Evolutionary conservation across 2,113 vertebrate species (phyloP).

Genomic region (Chamaea fasciata): DNA sequence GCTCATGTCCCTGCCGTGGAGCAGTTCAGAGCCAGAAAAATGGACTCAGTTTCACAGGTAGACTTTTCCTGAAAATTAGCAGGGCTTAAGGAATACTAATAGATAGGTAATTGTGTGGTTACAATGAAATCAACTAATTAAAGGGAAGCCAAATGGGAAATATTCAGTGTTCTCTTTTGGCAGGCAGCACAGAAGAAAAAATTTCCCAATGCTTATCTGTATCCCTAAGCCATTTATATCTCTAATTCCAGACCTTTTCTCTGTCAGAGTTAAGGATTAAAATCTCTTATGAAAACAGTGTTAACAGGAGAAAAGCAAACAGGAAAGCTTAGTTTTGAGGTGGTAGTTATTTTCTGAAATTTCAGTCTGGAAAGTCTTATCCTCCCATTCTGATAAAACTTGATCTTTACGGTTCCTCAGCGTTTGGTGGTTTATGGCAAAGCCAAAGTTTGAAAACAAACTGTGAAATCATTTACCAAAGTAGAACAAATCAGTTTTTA

Average conservation of each 20-base stretch:
- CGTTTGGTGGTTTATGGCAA: background rate
- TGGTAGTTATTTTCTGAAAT: background rate
- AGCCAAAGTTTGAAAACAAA: background rate
- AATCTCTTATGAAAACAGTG: slow-evolving; percentile 20
- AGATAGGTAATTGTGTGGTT: slow-evolving; percentile 44
- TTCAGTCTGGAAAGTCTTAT: background rate
- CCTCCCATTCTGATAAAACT: background rate
- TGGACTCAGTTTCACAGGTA: background rate
- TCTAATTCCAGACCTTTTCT: slow-evolving; percentile 48
- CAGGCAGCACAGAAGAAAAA: background rate
- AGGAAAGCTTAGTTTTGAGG: background rate
- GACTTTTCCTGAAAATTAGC: background rate
- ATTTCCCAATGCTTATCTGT: background rate
- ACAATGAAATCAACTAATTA: slow-evolving; percentile 50
- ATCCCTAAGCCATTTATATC: slow-evolving; percentile 12
- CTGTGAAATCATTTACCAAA: background rate
- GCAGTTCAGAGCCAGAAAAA: background rate
- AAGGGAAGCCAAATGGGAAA: slow-evolving; percentile 52
- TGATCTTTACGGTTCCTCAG: background rate
- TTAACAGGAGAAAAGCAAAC: slow-evolving; percentile 30
- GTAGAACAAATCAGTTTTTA: background rate
- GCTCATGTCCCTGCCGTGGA: background rate
- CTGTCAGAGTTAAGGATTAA: slow-evolving; percentile 23
- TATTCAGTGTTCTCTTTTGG: slow-evolving; percentile 32
- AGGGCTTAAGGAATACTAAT: slow-evolving; percentile 23